phyloP scores from a whole-genome alignment of 1,140 invertebrate genomes.

The Micrasema minimum region DNA sequence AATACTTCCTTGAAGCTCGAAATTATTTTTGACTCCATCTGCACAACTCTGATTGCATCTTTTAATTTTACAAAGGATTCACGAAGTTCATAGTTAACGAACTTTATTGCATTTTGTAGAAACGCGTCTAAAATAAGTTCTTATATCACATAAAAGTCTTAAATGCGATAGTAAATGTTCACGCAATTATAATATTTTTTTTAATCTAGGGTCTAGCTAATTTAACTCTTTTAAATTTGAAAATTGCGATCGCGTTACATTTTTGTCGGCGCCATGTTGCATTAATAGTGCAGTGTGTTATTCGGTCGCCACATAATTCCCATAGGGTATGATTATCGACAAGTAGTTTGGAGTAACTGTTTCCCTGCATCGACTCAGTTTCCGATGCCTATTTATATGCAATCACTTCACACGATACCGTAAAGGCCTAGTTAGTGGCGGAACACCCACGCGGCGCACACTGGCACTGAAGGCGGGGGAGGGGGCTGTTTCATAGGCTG shows the following conservation, averaged over 20 bases:
- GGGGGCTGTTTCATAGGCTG: neutral
- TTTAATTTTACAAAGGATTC: no score
- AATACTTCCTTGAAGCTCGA: no score
- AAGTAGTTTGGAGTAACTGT: constrained; percentile 4
- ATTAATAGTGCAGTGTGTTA: constrained; percentile 10
- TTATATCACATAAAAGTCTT: no score
- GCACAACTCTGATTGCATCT: no score
- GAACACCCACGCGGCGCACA: neutral
- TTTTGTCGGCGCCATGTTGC: neutral
- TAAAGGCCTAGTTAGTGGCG: neutral
- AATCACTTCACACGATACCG: constrained; percentile 20
- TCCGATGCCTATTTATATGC: neutral
- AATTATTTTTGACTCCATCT: no score
- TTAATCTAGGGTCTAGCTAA: no score
- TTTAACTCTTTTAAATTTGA: no score
- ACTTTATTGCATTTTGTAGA: no score
- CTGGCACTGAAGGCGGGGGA: neutral
- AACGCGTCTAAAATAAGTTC: no score
- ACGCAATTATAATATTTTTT: no score
- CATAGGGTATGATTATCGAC: constrained; percentile 7
- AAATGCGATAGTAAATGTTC: no score
- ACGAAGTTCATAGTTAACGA: no score
- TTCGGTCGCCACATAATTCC: constrained; percentile 12
- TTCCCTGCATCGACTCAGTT: neutral
- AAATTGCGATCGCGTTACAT: neutral